Conservation (phyloP, 2,888 invertebrate species). For the Eurois occulta region DNA sequence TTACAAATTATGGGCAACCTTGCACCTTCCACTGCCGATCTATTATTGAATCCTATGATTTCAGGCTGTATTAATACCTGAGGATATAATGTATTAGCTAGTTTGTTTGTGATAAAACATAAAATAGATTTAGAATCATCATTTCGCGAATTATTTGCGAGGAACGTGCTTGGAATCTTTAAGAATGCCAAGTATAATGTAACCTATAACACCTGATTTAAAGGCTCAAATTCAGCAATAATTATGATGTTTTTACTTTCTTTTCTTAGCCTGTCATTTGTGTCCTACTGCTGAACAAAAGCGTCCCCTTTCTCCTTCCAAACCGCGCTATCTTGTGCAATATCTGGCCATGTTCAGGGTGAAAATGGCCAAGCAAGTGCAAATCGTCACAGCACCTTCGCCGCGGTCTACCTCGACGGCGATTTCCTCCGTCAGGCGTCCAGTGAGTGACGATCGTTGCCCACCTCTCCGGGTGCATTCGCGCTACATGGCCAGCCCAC, state of each 20-base stretch:
- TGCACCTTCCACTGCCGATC: slow-evolving; percentile 76
- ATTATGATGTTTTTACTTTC: background rate
- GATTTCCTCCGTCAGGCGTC: too few species aligned
- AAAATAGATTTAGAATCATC: background rate
- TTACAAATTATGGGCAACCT: slow-evolving; percentile 77
- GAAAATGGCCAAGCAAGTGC: too few species aligned
- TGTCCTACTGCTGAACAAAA: too few species aligned
- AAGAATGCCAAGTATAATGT: background rate
- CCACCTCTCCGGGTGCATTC: too few species aligned
- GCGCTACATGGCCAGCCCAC: too few species aligned
- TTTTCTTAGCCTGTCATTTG: too few species aligned
- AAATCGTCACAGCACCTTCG: too few species aligned
- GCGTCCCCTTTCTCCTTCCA: too few species aligned
- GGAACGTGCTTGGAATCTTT: background rate
- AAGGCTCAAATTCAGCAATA: background rate
- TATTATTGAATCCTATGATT: slow-evolving; percentile 76
- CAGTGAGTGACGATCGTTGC: too few species aligned
- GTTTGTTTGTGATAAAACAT: background rate
- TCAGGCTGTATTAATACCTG: slow-evolving; percentile 80
- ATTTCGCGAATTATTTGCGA: background rate
- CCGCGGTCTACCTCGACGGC: too few species aligned
- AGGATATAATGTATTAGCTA: slow-evolving; percentile 1
- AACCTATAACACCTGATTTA: background rate
- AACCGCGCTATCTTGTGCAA: too few species aligned
- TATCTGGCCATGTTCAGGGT: too few species aligned